These are phyloP conservation scores for Hydrotaea diabolus DNA, from an alignment of 2,888 invertebrate genomes.

Conservation along the genomic window DNA sequence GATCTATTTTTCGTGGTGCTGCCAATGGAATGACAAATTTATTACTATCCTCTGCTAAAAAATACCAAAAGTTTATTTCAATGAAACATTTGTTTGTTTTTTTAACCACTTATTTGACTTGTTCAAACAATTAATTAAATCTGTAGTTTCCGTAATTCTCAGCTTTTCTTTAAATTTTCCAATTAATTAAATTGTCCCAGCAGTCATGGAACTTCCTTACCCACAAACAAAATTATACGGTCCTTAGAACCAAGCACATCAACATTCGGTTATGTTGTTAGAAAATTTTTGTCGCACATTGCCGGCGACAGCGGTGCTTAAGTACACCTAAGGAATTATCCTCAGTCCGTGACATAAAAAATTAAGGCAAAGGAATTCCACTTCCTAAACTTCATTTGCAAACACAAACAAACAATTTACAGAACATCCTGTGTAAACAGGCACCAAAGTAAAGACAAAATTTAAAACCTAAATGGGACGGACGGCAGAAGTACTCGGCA, in stretches of 20 bases:
- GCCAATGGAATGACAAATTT: too few species aligned
- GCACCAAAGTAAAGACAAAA: not conserved
- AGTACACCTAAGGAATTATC: not conserved
- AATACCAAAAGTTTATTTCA: too few species aligned
- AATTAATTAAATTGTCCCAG: not conserved
- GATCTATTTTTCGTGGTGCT: too few species aligned
- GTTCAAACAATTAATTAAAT: too few species aligned
- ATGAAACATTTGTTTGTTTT: too few species aligned
- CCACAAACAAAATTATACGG: too few species aligned
- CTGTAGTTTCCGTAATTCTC: too few species aligned
- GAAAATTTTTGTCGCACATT: not conserved
- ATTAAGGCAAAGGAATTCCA: not conserved
- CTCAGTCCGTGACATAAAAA: not conserved
- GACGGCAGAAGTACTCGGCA: not conserved
- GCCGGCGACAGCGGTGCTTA: not conserved
- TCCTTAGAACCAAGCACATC: too few species aligned
- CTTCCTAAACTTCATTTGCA: constrained; percentile 3
- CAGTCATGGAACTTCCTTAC: not conserved
- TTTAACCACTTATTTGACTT: too few species aligned
- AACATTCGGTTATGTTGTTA: not conserved
- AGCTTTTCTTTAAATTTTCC: not conserved
- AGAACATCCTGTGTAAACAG: not conserved
- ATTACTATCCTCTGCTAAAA: too few species aligned
- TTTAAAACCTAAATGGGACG: not conserved
- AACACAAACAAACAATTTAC: not conserved